These are phyloP conservation scores for Cygnus olor DNA, from an alignment of 2,797 vertebrate genomes.

Conservation along the genomic window DNA sequence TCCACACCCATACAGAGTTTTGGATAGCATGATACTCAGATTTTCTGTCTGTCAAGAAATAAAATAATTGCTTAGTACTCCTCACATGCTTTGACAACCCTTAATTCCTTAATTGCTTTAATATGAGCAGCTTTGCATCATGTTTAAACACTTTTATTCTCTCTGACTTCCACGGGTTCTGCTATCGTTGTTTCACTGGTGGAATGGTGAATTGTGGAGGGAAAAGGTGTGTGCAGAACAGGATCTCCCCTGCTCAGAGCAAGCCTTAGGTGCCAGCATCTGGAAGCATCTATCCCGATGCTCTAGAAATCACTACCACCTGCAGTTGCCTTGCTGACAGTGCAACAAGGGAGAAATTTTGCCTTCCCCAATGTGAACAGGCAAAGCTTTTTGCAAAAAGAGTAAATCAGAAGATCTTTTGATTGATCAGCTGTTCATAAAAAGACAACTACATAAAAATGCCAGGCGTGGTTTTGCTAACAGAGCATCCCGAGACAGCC, in stretches of 20 bases:
- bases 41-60: neutral
- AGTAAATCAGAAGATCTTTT: neutral
- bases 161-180: accelerated
- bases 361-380: accelerated
- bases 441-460: neutral
- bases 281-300: accelerated
- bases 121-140: neutral
- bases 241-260: neutral
- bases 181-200: neutral
- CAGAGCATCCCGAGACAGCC: neutral
- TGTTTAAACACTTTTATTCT: neutral
- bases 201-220: neutral
- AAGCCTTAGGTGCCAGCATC: neutral
- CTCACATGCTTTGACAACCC: constrained; percentile 3
- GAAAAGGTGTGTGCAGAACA: neutral
- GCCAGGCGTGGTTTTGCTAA: neutral
- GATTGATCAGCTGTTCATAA: neutral
- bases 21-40: neutral
- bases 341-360: neutral
- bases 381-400: neutral
- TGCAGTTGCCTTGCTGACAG: neutral
- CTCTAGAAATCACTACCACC: neutral
- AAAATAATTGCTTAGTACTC: neutral
- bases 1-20: neutral
- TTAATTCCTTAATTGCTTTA: constrained; percentile 60